These are phyloP conservation scores for Eupithecia subumbrata DNA, from an alignment of 2,888 invertebrate genomes.

Conservation along the genomic window DNA sequence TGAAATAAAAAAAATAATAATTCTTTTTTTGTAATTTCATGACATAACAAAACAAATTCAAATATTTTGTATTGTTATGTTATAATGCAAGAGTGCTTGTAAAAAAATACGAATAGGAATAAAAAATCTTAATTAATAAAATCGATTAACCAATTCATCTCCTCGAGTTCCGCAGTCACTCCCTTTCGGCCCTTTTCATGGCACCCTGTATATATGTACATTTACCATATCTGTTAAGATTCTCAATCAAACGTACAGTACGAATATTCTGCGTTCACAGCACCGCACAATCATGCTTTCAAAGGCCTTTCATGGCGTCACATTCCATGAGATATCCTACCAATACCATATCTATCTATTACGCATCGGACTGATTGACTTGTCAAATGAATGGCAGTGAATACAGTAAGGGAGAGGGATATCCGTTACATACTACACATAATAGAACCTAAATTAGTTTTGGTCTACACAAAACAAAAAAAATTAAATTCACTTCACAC, in stretches of 20 bases:
- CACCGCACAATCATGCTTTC: slow-evolving; percentile 20
- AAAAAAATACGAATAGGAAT: no score
- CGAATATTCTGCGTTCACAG: slow-evolving; percentile 9
- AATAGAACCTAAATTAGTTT: background rate
- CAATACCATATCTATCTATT: slow-evolving; percentile 33
- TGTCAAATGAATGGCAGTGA: slow-evolving; percentile 54
- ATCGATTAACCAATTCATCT: no score
- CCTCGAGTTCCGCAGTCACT: no score
- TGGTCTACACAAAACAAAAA: background rate
- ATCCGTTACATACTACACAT: background rate
- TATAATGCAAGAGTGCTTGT: no score
- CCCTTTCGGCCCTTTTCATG: no score
- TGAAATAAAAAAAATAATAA: no score
- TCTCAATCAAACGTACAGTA: background rate
- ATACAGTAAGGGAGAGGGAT: background rate
- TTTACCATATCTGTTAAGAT: background rate
- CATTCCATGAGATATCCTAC: slow-evolving; percentile 34
- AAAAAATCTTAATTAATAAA: no score
- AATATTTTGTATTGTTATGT: no score
- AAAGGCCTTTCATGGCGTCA: slow-evolving; percentile 35
- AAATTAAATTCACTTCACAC: no score
- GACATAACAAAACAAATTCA: no score
- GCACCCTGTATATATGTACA: no score
- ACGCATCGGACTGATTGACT: slow-evolving; percentile 39
- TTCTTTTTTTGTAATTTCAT: no score